Percentiles rank a stretch among this genome's conserved stretches.
phyloP scores from a whole-genome alignment of 2,113 vertebrate genomes.

The Gymnogyps californianus region DNA sequence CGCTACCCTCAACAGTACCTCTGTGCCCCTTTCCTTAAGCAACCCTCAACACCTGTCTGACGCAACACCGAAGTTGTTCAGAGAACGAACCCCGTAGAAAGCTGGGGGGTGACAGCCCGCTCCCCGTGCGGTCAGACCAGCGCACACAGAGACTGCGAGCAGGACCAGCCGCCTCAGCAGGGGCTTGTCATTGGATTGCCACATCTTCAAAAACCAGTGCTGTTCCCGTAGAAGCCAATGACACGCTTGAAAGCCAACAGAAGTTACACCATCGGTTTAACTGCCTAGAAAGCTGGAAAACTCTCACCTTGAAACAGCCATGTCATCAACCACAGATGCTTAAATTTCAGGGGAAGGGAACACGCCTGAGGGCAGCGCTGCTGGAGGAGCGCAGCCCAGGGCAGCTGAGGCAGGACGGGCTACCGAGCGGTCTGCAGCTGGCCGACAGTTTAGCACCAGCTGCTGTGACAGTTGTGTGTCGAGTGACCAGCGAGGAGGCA shows the following conservation, averaged over 20 bases:
- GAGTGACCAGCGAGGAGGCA: accelerated
- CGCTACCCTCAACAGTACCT: neutral
- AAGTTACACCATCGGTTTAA: neutral
- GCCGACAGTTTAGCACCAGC: neutral
- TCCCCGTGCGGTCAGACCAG: accelerated
- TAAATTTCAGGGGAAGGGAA: neutral
- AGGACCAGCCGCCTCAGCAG: neutral
- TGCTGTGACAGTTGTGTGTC: neutral
- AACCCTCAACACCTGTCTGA: neutral
- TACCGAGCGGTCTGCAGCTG: accelerated
- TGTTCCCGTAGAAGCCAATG: neutral
- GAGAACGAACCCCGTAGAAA: neutral
- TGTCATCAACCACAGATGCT: neutral
- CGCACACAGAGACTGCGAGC: neutral
- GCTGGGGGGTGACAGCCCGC: neutral
- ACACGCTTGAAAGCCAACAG: neutral
- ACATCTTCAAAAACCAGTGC: neutral
- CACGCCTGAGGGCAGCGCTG: accelerated
- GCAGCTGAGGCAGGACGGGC: neutral
- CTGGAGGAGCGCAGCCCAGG: neutral
- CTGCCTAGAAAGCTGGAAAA: neutral
- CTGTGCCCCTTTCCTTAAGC: neutral
- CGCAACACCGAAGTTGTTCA: neutral
- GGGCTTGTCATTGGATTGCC: neutral
- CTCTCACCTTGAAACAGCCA: neutral